phyloP scores from a whole-genome alignment of 2,797 vertebrate genomes.

The Glyptemys insculpta region DNA sequence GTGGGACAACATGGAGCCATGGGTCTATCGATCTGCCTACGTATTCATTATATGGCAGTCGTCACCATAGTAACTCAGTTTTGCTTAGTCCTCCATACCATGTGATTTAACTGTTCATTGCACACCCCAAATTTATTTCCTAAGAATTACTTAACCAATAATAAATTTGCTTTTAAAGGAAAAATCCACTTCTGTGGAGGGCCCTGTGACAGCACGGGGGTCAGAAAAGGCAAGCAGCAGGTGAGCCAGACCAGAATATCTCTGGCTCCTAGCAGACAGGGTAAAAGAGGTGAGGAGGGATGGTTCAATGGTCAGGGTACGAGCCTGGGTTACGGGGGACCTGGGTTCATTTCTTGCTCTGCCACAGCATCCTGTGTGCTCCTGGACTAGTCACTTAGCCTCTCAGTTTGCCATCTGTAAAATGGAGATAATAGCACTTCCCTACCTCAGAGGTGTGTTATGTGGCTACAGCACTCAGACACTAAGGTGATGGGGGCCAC shows the following conservation, averaged over 20 bases:
- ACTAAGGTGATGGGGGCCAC: too few relatives aligned
- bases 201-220: neutral
- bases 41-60: neutral
- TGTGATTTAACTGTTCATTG: neutral
- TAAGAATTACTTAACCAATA: neutral
- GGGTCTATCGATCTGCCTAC: neutral
- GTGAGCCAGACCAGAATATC: neutral
- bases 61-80: neutral
- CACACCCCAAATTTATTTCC: slow-evolving; percentile 8
- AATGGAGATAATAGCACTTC: too few relatives aligned
- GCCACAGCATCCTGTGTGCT: too few relatives aligned
- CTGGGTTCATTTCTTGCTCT: too few relatives aligned
- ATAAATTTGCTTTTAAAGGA: neutral
- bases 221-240: neutral
- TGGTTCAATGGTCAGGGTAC: too few relatives aligned
- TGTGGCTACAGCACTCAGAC: too few relatives aligned
- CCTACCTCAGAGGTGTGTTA: too few relatives aligned
- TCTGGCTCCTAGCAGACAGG: neutral
- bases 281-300: too few relatives aligned
- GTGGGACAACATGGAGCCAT: neutral
- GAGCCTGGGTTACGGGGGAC: too few relatives aligned
- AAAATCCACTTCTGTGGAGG: neutral
- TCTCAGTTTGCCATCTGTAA: too few relatives aligned
- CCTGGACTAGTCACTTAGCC: too few relatives aligned
- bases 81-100: neutral